Base-by-base conservation (phyloP, 1,140 invertebrate genomes). In the Pogonomyrmex californicus region DNA sequence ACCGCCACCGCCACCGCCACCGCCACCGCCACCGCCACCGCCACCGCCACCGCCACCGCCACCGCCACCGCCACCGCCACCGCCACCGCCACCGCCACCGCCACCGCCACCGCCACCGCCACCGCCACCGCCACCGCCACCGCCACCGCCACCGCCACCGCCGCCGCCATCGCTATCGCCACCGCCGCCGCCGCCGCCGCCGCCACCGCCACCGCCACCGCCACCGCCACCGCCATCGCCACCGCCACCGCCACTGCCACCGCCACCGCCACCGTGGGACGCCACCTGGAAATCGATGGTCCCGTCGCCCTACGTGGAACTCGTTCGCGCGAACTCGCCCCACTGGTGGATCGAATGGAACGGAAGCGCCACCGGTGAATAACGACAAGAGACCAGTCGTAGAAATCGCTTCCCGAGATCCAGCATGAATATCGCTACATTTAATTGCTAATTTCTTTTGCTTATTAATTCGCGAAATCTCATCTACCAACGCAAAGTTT, bases 211-310 rank as follows among this genome's bases (percentile, higher is more conserved):
- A n/a, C n/a, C n/a, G n/a, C n/a, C n/a, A n/a, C n/a, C n/a, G n/a
- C n/a, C n/a, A n/a, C n/a, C n/a, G n/a, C 23, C 23, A 23, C 23
- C 23, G 49, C 56, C 14, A 73, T 58, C 79, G 51, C 83, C 63
- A 81, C 68, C 63, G 78, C 66, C 86, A 47, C 41, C 51, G 51
- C 66, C 30, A 3, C 0, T 14, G 54, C 79, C 62, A 68, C 75
- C 63, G 63, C 77, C 85, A 44, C 51, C 68, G 81, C 82, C 51
- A 38, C 56, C 79, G 58, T 88, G 51, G 87, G 56, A 75, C 76
- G 87, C 83, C 85, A 73, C 83, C 88, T 90, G 88, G 86, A 90
- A 90, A 90, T 90, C 88, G 88, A 90, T 90, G 88, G 86, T 87
- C 85, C 87, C 83, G 83, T 44, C 83, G 51, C 62, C 76, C 68